Evolutionary conservation across 2,797 vertebrate genomes (phyloP).

Genomic region (Phataginus tetradactyla): DNA sequence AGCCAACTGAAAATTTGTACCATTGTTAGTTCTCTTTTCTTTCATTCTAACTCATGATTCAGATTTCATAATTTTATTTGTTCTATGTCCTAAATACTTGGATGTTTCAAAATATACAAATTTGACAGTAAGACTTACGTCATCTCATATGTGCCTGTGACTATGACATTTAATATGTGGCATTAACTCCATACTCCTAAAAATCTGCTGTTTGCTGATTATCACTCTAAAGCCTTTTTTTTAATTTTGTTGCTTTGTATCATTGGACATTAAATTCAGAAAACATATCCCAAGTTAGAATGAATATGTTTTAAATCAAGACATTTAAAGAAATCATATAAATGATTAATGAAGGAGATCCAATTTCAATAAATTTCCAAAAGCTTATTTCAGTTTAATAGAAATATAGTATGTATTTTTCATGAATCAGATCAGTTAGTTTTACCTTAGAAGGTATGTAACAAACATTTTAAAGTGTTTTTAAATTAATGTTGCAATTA

Average conservation of each 20-base stretch:
- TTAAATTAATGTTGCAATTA: neutral
- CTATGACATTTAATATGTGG: conserved; percentile 7
- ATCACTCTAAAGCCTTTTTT: neutral
- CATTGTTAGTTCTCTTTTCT: neutral
- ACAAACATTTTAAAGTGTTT: neutral
- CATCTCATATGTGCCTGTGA: neutral
- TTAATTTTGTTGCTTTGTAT: neutral
- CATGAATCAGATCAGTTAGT: neutral
- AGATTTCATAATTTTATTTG: conserved; percentile 2
- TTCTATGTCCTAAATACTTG: conserved; percentile 21
- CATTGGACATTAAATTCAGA: conserved; percentile 16
- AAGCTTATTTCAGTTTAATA: neutral
- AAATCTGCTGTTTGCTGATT: conserved; percentile 27
- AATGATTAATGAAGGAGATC: conserved; percentile 21
- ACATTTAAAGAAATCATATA: neutral
- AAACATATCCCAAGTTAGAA: neutral
- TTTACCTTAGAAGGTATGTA: neutral
- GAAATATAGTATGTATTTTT: neutral
- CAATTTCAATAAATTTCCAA: conserved; percentile 25
- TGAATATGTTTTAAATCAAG: conserved; percentile 40
- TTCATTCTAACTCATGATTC: conserved; percentile 1
- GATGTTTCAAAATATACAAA: conserved; percentile 15
- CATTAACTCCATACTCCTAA: neutral
- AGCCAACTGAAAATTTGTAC: neutral
- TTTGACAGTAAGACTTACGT: neutral